Evolutionary conservation across 2,113 vertebrate genomes (phyloP), one percentile per base, ranked within the genome.

Genomic region (Melanocharis versteri): DNA sequence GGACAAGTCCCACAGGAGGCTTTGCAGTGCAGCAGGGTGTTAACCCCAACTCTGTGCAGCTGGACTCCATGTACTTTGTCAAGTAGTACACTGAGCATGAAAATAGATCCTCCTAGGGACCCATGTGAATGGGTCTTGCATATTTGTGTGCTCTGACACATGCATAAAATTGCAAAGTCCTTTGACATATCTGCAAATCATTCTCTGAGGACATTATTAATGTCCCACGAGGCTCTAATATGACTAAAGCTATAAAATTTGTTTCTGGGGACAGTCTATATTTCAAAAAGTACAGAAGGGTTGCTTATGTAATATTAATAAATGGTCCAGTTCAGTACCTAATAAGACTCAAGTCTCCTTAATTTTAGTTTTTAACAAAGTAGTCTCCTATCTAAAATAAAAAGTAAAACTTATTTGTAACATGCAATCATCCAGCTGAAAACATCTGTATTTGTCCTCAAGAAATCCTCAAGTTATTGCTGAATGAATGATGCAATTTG

Each of bases 1-100:
- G 0, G 35, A 28, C 15, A 53, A n/a, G n/a, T 57, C 26, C 50
- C 45, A 8, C 0, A 1, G 60, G 58, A 81, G 27, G 16, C 50
- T 77, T 48, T 61, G 58, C 56, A 64, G 57, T 0, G 1, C 23
- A 54, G 69, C 30, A 64, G 31, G 27, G 7, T 21, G 48, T 28
- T 54, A 33, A 21, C 10, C 24, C 22, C 8, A 10, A 42, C 50
- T 73, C 26, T 66, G 6, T 21, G n/a, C 58, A 42, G 40, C 54
- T n/a, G 64, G 31, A 14, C 22, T 44, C 48, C 4, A 1, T 47
- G 20, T 39, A n/a, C 58, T 85, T 85, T 5, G 0, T 26, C 66
- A 86, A 51, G 50, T 26, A 83, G 87, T 64, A 19, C 44, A 35
- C 33, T 31, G 33, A 70, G 58, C 39, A 56, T 71, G 64, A 37